Conservation (phyloP, 2,113 vertebrate genomes). For the Alligator mississippiensis region DNA sequence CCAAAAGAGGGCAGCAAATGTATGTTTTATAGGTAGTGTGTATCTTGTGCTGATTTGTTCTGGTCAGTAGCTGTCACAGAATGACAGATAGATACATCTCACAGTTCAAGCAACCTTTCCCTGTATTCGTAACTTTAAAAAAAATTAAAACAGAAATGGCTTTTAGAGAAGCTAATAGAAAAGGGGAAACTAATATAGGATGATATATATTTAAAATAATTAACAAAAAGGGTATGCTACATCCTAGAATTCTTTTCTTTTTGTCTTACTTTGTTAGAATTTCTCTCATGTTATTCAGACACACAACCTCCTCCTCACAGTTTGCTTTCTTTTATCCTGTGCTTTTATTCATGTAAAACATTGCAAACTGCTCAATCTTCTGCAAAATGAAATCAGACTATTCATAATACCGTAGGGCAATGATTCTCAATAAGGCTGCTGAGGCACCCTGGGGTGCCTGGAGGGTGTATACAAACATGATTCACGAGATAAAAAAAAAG, state of each 20-base stretch:
- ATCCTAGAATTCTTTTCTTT: not conserved
- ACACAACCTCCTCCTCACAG: not conserved
- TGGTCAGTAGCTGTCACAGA: constrained; percentile 48
- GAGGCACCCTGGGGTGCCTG: no score
- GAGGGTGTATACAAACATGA: no score
- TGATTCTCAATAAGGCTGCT: no score
- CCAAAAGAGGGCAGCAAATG: constrained; percentile 85
- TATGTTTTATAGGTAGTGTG: constrained; percentile 17
- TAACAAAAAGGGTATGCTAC: not conserved
- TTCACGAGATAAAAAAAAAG: no score
- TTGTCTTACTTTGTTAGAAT: constrained; percentile 20
- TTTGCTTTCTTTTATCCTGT: not conserved
- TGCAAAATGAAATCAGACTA: not conserved
- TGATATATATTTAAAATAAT: not conserved
- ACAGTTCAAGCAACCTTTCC: not conserved
- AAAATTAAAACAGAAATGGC: not conserved
- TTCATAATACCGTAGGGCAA: not conserved
- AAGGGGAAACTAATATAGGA: not conserved
- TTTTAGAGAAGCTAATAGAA: not conserved
- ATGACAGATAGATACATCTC: not conserved
- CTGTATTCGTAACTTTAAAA: not conserved
- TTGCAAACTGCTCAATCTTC: not conserved
- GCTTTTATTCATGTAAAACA: not conserved
- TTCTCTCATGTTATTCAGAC: accelerated
- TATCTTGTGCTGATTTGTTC: not conserved